These are phyloP conservation scores for Ecliptopera silaceata DNA, from an alignment of 2,888 invertebrate species.

Conservation along the genomic window DNA sequence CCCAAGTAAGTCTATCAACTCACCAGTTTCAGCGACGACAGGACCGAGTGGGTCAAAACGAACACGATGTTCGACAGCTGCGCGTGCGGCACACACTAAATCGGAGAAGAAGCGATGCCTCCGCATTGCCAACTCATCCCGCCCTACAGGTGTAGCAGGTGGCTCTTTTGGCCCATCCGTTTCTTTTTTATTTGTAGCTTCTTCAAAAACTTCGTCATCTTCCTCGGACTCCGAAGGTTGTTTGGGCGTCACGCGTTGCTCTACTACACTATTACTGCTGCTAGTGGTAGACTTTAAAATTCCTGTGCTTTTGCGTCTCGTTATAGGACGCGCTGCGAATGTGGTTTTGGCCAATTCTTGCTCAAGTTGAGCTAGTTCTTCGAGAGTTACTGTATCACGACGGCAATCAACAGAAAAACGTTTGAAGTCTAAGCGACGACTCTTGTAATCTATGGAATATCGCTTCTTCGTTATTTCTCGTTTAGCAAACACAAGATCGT, in stretches of 20 bases:
- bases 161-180: slow-evolving; percentile 84
- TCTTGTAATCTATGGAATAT: slow-evolving; percentile 73
- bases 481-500: slow-evolving; percentile 58
- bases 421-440: slow-evolving; percentile 68
- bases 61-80: slow-evolving; percentile 88
- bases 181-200: slow-evolving; percentile 60
- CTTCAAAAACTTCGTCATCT: slow-evolving; percentile 86
- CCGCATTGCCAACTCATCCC: slow-evolving; percentile 89
- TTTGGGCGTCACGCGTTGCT: slow-evolving; percentile 51
- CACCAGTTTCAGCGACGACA: slow-evolving; percentile 84
- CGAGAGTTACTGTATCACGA: slow-evolving; percentile 66
- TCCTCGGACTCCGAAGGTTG: slow-evolving; percentile 65
- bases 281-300: slow-evolving; percentile 74
- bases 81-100: slow-evolving; percentile 87
- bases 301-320: slow-evolving; percentile 73
- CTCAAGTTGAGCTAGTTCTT: slow-evolving; percentile 68
- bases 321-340: slow-evolving; percentile 62
- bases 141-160: slow-evolving; percentile 90
- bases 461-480: slow-evolving; percentile 65
- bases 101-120: slow-evolving; percentile 91
- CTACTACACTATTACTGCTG: slow-evolving; percentile 59
- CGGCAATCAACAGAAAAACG: slow-evolving; percentile 73
- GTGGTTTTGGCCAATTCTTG: slow-evolving; percentile 71
- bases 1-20: slow-evolving; percentile 37
- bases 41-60: slow-evolving; percentile 89